Base-by-base conservation (phyloP, 1,140 invertebrate species). In the Telenomus remus region DNA sequence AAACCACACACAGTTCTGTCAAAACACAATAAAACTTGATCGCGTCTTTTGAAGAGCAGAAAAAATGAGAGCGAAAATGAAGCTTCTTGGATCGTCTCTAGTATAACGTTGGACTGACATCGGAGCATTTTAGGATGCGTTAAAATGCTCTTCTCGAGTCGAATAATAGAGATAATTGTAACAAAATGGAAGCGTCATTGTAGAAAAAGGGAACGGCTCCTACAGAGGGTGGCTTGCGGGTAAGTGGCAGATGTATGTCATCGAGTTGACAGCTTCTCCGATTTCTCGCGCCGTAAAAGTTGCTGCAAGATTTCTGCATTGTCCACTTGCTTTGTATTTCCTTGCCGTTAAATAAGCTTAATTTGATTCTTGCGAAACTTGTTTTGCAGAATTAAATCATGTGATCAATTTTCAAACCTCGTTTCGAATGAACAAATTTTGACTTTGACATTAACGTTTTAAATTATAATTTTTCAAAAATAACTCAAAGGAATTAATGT, bases 111-210 rank as follows among this genome's bases (percentile, higher is more conserved):
- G 75, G 51, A 81, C 74, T 51, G 75, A 79, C 72, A 80, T 72
- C 51, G 77, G 64, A 37, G 50, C 72, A 81, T 83, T 84, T 81
- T 82, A 71, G 37, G 64, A 70, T 53, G 65, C 79, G 72, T 78
- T 84, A 80, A 84, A 83, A 82, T 69, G 78, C 72, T 78, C 71
- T 42, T 66, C 80, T 80, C 76, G 64, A 69, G 54, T 47, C 75
- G 81, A 82, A 83, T 84, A 84, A 82, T 82, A 78, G 81, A 82
- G 83, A 84, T 84, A 84, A 84, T 83, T 84, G 83, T 84, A 80
- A 81, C 81, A 80, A 84, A 84, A 83, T 84, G 82, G 80, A 79
- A 81, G 82, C 80, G 80, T 83, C 82, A 82, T 82, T 84, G 83
- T 81, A 76, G 76, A 69, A 78, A 83, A 81, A 81, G 76, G 79